Base-by-base conservation (phyloP, 2,113 vertebrate species). In the Siniperca chuatsi region DNA sequence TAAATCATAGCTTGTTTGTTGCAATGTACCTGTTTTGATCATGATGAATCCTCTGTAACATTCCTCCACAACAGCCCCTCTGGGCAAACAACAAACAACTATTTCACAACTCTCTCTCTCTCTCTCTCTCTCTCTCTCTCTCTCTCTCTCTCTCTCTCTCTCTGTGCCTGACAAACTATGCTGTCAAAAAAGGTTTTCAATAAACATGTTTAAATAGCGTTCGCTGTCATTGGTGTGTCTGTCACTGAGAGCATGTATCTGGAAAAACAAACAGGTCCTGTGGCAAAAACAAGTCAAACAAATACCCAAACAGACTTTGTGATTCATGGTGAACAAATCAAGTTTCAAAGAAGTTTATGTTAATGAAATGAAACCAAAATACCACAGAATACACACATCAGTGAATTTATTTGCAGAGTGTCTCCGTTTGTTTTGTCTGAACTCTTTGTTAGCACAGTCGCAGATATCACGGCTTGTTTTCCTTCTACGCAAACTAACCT, bases 1-100 rank as follows among this genome's bases (percentile, higher is more conserved):
- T 95, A 94, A 92, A 95, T 94, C 82, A 92, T 91, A 94, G 90
- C 89, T 93, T 95, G 90, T 95, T 92, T 95, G 94, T 93, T 94
- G 90, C 90, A 94, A 85, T 90, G 90, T 87, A 93, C 91, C 88
- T 78, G 88, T 95, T 87, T 91, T 94, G 84, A 91, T 92, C 85
- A 90, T 93, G 66, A 75, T 89, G 65, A 93, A 94, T 84, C 89
- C 64, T 94, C 82, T 92, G 94, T 93, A 93, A 94, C 84, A 93
- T 95, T 93, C 93, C 94, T 89, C 87, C 93, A 92, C 87, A 92
- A 44, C 81, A 88, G 21, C 25, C 12, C 83, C 69, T 75, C 57
- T 44, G 79, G 78, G 86, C 77, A 60, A 81, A 87, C 83, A 61
- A 37, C 79, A 62, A 52, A 66, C 48, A 82, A 55, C 70, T 25